These are phyloP conservation scores for Trachymyrmex cornetzi DNA, from an alignment of 1,140 invertebrate genomes.

Conservation along the genomic window DNA sequence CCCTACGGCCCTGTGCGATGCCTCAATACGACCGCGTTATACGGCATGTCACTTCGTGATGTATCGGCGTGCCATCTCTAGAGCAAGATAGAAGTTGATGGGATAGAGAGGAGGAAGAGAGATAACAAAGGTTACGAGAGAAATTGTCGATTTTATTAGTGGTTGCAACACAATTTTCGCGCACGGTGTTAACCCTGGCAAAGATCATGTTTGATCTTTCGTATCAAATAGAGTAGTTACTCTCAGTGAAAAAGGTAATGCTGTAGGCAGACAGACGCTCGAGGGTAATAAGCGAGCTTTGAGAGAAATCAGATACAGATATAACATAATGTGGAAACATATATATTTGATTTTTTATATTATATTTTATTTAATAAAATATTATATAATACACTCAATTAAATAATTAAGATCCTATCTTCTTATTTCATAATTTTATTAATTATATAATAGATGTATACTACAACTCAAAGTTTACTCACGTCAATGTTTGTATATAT, in stretches of 20 bases:
- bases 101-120: conserved; percentile 15
- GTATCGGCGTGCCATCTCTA: conserved; percentile 77
- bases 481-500: too few species aligned
- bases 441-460: neutral
- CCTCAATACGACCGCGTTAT: conserved; percentile 77
- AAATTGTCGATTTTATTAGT: conserved; percentile 60
- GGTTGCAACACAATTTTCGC: conserved; percentile 33
- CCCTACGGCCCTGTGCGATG: conserved; percentile 63
- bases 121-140: conserved; percentile 26
- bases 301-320: neutral
- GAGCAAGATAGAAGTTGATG: conserved; percentile 25
- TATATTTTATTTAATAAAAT: neutral
- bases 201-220: conserved; percentile 18
- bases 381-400: neutral
- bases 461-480: too few species aligned
- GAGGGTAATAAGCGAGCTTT: neutral
- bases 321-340: neutral
- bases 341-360: neutral
- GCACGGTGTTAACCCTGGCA: neutral
- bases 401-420: conserved; percentile 11
- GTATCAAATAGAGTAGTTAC: neutral
- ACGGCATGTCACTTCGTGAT: conserved; percentile 78
- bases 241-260: conserved; percentile 33
- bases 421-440: neutral
- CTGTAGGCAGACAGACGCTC: neutral